These are phyloP conservation scores for Drosophila bocqueti DNA, from an alignment of 1,140 invertebrate genomes.

Conservation along the genomic window DNA sequence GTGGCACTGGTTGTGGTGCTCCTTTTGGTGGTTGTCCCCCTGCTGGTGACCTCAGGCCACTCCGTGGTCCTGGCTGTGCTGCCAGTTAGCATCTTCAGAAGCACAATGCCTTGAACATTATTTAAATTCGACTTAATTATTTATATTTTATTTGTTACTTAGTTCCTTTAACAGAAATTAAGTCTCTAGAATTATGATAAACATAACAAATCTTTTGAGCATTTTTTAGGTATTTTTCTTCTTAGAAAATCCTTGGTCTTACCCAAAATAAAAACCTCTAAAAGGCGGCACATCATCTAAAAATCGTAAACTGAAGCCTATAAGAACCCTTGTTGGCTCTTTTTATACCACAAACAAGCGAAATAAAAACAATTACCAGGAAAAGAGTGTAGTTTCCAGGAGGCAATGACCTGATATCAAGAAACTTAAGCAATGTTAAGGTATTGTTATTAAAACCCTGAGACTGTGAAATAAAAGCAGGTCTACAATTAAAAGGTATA, in stretches of 20 bases:
- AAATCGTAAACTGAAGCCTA: not conserved
- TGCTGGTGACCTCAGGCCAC: not conserved
- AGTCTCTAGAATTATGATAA: no score
- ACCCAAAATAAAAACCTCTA: not conserved
- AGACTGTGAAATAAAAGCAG: not conserved
- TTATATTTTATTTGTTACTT: no score
- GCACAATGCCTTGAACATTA: not conserved
- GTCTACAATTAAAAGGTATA: not conserved
- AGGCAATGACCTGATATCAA: not conserved
- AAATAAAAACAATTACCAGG: not conserved
- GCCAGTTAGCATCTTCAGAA: not conserved
- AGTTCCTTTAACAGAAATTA: no score
- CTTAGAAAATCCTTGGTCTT: not conserved
- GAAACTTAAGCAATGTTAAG: not conserved
- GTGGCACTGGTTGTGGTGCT: not conserved
- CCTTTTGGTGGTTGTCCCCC: not conserved
- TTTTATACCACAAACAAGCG: not conserved
- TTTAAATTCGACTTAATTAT: no score
- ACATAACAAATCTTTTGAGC: no score
- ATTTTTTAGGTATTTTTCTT: no score
- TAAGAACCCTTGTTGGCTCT: not conserved
- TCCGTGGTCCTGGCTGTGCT: constrained; percentile 1
- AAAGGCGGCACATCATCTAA: not conserved
- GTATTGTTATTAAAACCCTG: not conserved
- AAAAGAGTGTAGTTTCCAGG: not conserved